Evolutionary conservation across 2,888 invertebrate genomes (phyloP).

Genomic region (Spisula subtruncata): DNA sequence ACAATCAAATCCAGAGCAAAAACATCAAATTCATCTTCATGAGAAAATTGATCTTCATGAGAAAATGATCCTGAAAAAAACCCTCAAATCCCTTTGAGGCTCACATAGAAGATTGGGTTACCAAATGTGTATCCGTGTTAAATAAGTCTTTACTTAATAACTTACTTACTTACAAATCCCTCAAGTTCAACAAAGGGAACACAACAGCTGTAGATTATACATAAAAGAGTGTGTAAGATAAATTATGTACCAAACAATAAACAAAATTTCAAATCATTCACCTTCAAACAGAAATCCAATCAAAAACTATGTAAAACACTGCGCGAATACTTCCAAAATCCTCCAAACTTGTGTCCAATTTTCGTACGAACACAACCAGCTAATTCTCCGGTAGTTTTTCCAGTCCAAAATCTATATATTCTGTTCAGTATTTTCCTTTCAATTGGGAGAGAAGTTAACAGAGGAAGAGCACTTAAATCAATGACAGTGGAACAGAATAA

Average conservation of each 20-base stretch:
- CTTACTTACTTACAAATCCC: too few species aligned
- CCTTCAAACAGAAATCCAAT: neutral
- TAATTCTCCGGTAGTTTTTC: neutral
- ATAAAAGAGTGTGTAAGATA: too few species aligned
- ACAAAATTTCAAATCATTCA: neutral
- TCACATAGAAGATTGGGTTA: too few species aligned
- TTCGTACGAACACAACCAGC: neutral
- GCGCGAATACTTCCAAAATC: neutral
- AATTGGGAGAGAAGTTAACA: neutral
- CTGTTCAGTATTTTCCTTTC: constrained; percentile 5
- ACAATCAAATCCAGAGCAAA: too few species aligned
- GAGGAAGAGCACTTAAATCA: constrained; percentile 1
- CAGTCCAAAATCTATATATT: constrained; percentile 14
- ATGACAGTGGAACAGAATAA: neutral
- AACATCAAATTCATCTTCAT: too few species aligned
- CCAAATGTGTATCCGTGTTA: too few species aligned
- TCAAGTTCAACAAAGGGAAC: too few species aligned
- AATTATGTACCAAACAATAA: neutral
- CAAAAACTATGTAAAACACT: neutral
- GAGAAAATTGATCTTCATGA: too few species aligned
- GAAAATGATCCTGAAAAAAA: too few species aligned
- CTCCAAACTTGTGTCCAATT: neutral
- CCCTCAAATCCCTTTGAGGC: too few species aligned
- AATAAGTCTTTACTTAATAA: too few species aligned
- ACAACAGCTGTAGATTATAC: too few species aligned